Conservation (phyloP, 2,113 vertebrate species). For the Phalacrocorax aristotelis region DNA sequence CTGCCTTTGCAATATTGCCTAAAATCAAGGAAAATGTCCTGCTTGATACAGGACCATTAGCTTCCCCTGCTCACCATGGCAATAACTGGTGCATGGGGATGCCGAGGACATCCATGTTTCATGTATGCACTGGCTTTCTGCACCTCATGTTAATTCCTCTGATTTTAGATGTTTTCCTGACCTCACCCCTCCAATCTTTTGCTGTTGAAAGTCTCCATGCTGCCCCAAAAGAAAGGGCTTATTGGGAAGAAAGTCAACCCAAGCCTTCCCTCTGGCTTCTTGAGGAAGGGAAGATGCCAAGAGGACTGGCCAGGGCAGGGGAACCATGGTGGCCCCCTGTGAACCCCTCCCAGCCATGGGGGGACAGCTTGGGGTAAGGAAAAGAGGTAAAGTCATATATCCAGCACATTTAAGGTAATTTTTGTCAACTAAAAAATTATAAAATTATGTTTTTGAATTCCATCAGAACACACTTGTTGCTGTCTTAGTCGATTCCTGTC, state of each 20-base stretch:
- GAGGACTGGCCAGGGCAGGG: background rate
- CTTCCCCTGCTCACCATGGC: background rate
- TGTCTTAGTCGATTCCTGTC: background rate
- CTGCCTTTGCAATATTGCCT: background rate
- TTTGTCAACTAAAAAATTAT: background rate
- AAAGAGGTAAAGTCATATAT: background rate
- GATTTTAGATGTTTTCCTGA: background rate
- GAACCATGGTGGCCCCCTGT: accelerated
- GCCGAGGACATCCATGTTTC: background rate
- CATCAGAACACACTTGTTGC: background rate
- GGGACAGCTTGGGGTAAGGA: background rate
- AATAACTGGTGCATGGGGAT: background rate
- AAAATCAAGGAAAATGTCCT: background rate
- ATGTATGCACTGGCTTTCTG: background rate
- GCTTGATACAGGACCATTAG: background rate
- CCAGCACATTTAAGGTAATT: background rate
- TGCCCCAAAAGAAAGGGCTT: background rate
- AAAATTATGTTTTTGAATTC: background rate
- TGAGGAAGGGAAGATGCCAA: background rate
- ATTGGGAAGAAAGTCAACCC: background rate
- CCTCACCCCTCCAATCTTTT: background rate
- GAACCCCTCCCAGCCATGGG: background rate
- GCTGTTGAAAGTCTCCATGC: background rate
- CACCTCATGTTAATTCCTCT: background rate
- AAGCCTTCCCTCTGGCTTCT: background rate